phyloP scores from a whole-genome alignment of 2,797 vertebrate genomes.

The Gobio occitaniae region DNA sequence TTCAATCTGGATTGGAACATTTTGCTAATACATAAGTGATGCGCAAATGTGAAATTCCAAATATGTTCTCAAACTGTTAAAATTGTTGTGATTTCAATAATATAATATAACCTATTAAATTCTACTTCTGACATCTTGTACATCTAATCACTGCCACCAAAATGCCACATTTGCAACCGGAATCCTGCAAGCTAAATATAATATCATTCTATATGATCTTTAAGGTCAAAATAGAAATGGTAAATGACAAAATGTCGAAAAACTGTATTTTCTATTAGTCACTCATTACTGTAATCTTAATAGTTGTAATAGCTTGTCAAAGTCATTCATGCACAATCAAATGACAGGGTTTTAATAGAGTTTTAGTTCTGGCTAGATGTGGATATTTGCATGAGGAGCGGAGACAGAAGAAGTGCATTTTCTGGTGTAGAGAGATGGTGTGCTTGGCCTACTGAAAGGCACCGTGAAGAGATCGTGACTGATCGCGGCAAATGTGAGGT shows the following conservation, averaged over 20 bases:
- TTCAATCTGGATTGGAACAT: neutral
- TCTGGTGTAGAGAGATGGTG: conserved; percentile 19
- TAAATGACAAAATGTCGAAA: neutral
- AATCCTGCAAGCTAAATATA: neutral
- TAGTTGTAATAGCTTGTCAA: neutral
- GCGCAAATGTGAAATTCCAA: neutral
- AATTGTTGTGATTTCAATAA: neutral
- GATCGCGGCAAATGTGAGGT: conserved; percentile 36
- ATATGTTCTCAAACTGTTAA: neutral
- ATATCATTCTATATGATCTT: neutral
- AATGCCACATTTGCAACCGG: neutral
- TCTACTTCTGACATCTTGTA: neutral
- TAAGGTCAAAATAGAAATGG: neutral
- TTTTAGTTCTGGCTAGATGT: conserved; percentile 1
- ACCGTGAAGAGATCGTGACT: conserved; percentile 27
- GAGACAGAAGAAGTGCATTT: conserved; percentile 11
- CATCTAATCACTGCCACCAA: neutral
- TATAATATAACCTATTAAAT: neutral
- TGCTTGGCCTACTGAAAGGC: conserved; percentile 43
- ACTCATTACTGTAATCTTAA: conserved; percentile 12
- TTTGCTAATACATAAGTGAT: neutral
- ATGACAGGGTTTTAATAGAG: conserved; percentile 24
- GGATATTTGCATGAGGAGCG: neutral
- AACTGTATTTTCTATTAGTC: neutral
- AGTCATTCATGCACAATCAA: conserved; percentile 14